phyloP scores from a whole-genome alignment of 2,888 invertebrate genomes.

The Callyntrura guangdongensis region DNA sequence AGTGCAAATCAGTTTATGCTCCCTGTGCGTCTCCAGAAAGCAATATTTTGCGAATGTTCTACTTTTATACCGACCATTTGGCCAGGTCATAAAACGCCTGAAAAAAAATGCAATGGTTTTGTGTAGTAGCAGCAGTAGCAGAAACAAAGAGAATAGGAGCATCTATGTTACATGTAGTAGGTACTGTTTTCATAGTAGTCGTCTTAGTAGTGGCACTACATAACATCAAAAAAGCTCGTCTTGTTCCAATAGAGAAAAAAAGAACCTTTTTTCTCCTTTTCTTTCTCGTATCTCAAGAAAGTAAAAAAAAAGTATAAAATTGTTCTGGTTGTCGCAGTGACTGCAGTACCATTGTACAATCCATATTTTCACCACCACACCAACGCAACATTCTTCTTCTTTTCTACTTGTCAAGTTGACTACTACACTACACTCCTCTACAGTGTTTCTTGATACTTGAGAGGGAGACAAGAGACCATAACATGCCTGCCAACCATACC shows the following conservation, averaged over 20 bases:
- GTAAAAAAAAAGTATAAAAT: background rate
- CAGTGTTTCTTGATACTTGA: slow-evolving; percentile 45
- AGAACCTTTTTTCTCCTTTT: slow-evolving; percentile 4
- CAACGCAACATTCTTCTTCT: slow-evolving; percentile 42
- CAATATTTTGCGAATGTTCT: slow-evolving; percentile 84
- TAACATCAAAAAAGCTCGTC: slow-evolving; percentile 36
- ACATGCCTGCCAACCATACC: background rate
- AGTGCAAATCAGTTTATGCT: slow-evolving; percentile 84
- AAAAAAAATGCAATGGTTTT: slow-evolving; percentile 24
- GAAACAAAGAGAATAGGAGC: slow-evolving; percentile 17
- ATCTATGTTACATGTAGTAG: background rate
- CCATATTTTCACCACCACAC: slow-evolving; percentile 33
- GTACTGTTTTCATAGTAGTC: too few relatives aligned
- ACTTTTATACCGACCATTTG: slow-evolving; percentile 84
- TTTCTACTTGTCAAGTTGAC: slow-evolving; percentile 37
- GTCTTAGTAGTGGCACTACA: slow-evolving; percentile 29
- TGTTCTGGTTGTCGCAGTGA: slow-evolving; percentile 20
- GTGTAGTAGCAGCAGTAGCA: background rate
- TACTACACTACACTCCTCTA: slow-evolving; percentile 29
- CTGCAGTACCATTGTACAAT: slow-evolving; percentile 33
- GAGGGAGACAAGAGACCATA: slow-evolving; percentile 8
- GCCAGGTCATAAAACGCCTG: slow-evolving; percentile 82
- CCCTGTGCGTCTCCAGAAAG: slow-evolving; percentile 83
- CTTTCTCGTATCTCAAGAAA: slow-evolving; percentile 14
- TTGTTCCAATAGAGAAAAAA: slow-evolving; percentile 41